Conservation (phyloP, 2,888 invertebrate species). For the Cacoxenus indagator region DNA sequence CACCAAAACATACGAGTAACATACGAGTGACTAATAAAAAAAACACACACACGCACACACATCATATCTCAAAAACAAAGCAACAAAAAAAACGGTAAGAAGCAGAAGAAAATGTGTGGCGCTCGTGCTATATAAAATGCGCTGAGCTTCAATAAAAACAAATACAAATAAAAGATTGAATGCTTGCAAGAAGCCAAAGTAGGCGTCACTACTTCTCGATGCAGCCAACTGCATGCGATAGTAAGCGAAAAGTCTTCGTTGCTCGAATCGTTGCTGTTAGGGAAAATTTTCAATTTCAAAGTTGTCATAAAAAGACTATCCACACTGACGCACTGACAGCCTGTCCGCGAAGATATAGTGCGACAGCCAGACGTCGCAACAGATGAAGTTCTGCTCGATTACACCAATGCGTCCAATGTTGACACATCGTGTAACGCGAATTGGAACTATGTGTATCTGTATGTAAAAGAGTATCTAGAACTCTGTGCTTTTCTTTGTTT, state of each 20-base stretch:
- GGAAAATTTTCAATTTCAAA: background rate
- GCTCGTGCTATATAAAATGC: background rate
- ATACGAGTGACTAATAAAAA: too few species aligned
- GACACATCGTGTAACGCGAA: background rate
- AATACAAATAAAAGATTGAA: background rate
- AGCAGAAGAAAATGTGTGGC: background rate
- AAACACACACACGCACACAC: too few species aligned
- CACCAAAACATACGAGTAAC: too few species aligned
- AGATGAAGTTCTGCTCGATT: too few species aligned
- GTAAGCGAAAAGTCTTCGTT: background rate
- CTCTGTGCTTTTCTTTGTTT: too few species aligned
- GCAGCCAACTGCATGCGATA: background rate
- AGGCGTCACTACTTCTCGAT: background rate
- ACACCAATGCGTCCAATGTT: background rate
- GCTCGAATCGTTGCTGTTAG: background rate
- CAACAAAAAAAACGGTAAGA: conserved; percentile 3
- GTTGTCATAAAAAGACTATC: too few species aligned
- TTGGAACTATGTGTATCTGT: too few species aligned
- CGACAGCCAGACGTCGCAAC: too few species aligned
- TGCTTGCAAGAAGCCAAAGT: background rate
- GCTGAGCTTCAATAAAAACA: too few species aligned
- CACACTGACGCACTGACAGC: too few species aligned
- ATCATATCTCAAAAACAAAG: background rate
- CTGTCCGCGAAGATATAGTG: too few species aligned
- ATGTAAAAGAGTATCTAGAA: too few species aligned